A percentile compares a stretch with the other conserved stretches of the same genome.
phyloP scores from a whole-genome alignment of 2,113 vertebrate genomes.

The Amphilophus citrinellus region DNA sequence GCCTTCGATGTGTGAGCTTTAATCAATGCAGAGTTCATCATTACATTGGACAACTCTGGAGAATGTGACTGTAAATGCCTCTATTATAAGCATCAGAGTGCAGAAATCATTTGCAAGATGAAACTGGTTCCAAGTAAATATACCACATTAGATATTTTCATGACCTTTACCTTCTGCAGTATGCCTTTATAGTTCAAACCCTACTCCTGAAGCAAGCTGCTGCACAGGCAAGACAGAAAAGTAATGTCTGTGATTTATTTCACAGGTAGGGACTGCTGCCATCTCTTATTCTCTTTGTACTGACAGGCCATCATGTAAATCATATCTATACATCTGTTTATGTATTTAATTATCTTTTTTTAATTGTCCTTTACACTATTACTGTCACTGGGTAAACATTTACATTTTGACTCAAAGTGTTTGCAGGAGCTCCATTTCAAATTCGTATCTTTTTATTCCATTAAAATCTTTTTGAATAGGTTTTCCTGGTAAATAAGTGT shows the following conservation, averaged over 20 bases:
- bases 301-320: neutral
- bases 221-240: neutral
- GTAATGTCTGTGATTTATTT: neutral
- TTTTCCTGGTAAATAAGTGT: neutral
- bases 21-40: slow-evolving; percentile 16
- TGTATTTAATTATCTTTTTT: neutral
- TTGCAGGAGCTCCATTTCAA: neutral
- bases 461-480: neutral
- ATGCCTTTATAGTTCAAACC: slow-evolving; percentile 12
- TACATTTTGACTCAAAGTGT: neutral
- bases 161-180: slow-evolving; percentile 9
- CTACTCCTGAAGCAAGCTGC: neutral
- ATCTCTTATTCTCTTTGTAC: neutral
- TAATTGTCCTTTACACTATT: neutral
- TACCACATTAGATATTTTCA: slow-evolving; percentile 1
- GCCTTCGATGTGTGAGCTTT: slow-evolving; percentile 2
- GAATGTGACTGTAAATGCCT: neutral
- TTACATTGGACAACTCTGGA: neutral
- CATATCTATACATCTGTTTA: neutral
- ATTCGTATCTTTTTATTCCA: too few species aligned
- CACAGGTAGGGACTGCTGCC: neutral
- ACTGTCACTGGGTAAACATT: neutral
- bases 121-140: neutral
- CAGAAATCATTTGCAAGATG: neutral
- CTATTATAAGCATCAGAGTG: neutral